These are phyloP conservation scores for Nothobranchius kuhntae DNA, from an alignment of 2,113 vertebrate species.

Conservation along the genomic window DNA sequence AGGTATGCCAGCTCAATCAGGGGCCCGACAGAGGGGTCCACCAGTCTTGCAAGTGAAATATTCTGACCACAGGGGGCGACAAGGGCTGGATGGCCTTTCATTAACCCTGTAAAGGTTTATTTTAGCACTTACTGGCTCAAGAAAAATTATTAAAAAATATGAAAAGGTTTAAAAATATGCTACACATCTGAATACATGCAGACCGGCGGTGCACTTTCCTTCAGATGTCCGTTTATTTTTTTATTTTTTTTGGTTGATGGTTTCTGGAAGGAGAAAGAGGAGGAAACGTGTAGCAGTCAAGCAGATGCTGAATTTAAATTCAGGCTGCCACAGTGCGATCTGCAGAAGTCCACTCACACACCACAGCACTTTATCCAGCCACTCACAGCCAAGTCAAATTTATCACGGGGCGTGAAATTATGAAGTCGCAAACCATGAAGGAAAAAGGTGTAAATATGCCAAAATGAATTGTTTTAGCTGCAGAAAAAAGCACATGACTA, in stretches of 20 bases:
- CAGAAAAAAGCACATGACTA: not conserved
- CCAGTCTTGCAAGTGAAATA: too few species aligned
- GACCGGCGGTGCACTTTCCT: conserved; percentile 28
- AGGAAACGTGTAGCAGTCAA: conserved; percentile 48
- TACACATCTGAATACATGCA: conserved; percentile 22
- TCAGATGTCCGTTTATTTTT: conserved; percentile 43
- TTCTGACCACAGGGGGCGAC: too few species aligned
- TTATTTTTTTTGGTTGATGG: conserved; percentile 21
- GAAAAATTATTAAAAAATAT: too few species aligned
- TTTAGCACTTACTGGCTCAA: too few species aligned
- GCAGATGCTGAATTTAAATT: conserved; percentile 54
- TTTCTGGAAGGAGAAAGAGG: conserved; percentile 38
- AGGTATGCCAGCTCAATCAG: too few species aligned
- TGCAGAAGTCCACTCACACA: conserved; percentile 45
- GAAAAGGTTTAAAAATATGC: conserved; percentile 15
- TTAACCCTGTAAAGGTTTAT: too few species aligned
- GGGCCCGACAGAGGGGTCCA: too few species aligned
- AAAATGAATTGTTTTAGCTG: conserved; percentile 4
- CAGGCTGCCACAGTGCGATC: conserved; percentile 46
- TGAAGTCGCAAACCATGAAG: conserved; percentile 5
- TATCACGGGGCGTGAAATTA: conserved; percentile 17
- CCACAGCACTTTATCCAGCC: conserved; percentile 41
- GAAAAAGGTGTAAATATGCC: conserved; percentile 3
- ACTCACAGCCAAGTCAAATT: conserved; percentile 40
- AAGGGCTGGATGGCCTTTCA: too few species aligned